Percentiles rank a stretch among this genome's conserved stretches.
Evolutionary conservation across 2,113 vertebrate species (phyloP).

Genomic region (Piprites chloris): DNA sequence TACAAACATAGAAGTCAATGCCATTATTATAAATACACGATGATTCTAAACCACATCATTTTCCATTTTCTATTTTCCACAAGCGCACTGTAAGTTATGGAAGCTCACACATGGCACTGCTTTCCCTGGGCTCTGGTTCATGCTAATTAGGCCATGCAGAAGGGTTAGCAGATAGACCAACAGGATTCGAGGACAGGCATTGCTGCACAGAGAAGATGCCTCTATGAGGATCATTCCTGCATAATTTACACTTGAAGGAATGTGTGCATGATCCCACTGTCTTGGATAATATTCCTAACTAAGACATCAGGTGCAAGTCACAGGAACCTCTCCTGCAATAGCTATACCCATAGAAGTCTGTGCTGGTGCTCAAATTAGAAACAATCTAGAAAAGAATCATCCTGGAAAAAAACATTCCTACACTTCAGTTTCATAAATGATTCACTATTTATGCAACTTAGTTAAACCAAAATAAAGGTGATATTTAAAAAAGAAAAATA

Average conservation of each 20-base stretch:
- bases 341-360: not conserved
- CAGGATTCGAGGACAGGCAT: not conserved
- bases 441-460: not conserved
- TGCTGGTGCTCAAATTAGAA: not conserved
- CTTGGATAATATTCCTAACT: not conserved
- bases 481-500: not conserved
- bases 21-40: not conserved
- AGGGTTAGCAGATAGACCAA: not conserved
- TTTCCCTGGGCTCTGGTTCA: not conserved
- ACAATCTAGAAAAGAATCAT: not conserved
- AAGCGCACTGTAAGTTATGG: not conserved
- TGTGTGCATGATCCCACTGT: not conserved
- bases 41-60: not conserved
- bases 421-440: not conserved
- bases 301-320: not conserved
- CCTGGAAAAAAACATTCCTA: not conserved
- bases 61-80: not conserved
- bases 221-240: not conserved
- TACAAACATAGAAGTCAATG: not conserved
- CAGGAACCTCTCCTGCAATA: not conserved
- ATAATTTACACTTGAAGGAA: not conserved
- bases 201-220: not conserved
- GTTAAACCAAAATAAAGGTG: not conserved
- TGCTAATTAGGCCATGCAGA: slow-evolving; percentile 58
- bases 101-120: not conserved